phyloP scores from a whole-genome alignment of 1,140 invertebrate genomes.

The Sycophaga agraensis region DNA sequence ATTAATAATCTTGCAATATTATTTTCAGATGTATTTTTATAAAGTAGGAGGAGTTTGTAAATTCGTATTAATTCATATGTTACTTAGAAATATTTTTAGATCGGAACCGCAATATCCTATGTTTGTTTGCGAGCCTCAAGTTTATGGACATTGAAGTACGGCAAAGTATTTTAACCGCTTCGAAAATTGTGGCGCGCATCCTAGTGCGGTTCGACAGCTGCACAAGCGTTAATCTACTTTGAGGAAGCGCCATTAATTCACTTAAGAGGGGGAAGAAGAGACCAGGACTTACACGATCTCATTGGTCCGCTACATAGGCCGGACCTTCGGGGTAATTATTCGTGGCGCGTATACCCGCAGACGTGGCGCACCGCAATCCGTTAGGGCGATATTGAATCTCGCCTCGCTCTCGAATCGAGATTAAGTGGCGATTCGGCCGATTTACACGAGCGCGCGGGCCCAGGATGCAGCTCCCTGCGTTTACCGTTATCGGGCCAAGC shows the following conservation, averaged over 20 bases:
- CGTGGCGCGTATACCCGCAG: not conserved
- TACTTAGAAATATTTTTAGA: no score
- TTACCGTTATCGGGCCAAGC: slow-evolving; percentile 34
- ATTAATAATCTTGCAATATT: no score
- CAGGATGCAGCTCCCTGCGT: slow-evolving; percentile 12
- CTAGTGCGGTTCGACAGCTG: no score
- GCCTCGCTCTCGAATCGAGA: slow-evolving; percentile 31
- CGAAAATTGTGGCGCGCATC: no score
- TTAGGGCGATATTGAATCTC: slow-evolving; percentile 32
- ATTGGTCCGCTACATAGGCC: slow-evolving; percentile 1
- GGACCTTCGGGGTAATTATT: slow-evolving; percentile 18
- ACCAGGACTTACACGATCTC: slow-evolving; percentile 8
- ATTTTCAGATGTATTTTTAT: no score
- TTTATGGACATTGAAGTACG: no score
- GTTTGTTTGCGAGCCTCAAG: no score
- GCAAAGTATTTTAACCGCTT: not conserved
- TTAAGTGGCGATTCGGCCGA: slow-evolving; percentile 40
- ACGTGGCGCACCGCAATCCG: slow-evolving; percentile 11
- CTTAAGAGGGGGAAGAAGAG: no score
- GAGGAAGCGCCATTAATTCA: not conserved
- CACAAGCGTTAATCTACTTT: slow-evolving; percentile 4
- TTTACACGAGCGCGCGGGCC: slow-evolving; percentile 38
- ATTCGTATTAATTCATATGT: no score
- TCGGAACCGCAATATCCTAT: no score
- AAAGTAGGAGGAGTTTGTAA: no score